Conservation (phyloP, 2,797 vertebrate species). For the Rousettus madagascariensis region DNA sequence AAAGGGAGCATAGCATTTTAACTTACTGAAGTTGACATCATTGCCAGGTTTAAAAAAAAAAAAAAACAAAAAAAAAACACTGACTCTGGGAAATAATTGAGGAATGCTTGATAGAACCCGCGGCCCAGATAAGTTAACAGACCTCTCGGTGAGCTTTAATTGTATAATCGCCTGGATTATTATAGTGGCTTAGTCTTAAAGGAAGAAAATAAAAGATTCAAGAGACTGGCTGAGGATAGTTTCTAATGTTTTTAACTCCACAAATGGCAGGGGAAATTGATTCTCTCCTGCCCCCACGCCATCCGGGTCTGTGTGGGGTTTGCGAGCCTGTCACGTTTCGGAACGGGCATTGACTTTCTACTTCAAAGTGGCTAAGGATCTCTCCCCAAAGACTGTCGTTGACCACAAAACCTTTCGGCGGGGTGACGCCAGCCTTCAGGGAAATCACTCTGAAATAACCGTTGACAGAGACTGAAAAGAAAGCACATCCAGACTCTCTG, state of each 20-base stretch:
- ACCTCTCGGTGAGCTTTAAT: neutral
- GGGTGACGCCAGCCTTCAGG: conserved; percentile 74
- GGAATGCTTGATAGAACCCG: neutral
- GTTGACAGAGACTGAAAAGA: conserved; percentile 71
- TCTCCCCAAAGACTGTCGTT: conserved; percentile 78
- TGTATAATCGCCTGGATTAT: neutral
- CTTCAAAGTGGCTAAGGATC: conserved; percentile 82
- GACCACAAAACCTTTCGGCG: conserved; percentile 80
- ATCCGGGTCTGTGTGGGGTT: conserved; percentile 69
- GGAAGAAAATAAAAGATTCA: conserved; percentile 58
- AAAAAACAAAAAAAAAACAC: neutral
- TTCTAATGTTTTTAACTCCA: conserved; percentile 55
- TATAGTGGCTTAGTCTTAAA: neutral
- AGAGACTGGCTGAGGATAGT: conserved; percentile 43
- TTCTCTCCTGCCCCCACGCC: conserved; percentile 14
- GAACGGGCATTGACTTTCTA: conserved; percentile 77
- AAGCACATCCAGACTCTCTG: neutral
- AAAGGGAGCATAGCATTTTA: conserved; percentile 56
- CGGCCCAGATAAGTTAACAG: neutral
- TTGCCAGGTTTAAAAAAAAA: conserved; percentile 10
- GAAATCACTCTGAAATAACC: conserved; percentile 80
- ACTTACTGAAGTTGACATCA: conserved; percentile 68
- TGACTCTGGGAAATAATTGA: conserved; percentile 48
- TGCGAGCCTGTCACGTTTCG: conserved; percentile 77
- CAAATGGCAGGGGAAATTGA: conserved; percentile 70